phyloP scores from a whole-genome alignment of 2,113 vertebrate species.

The Dipodomys stephensi region DNA sequence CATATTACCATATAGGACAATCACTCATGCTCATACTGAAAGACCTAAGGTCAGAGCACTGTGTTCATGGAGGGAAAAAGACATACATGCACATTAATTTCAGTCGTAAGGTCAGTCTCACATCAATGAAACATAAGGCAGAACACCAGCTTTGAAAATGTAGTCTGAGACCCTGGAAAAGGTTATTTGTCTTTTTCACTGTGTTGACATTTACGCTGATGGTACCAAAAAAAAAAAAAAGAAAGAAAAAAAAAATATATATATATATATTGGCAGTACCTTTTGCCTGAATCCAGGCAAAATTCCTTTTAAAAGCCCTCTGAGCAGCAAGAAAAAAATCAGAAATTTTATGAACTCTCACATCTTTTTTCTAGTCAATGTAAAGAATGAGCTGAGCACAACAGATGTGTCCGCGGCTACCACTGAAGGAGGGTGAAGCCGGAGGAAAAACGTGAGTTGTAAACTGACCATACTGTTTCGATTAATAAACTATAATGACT shows the following conservation, averaged over 20 bases:
- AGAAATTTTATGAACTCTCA: neutral
- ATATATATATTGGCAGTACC: neutral
- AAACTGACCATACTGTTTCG: neutral
- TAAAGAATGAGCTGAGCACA: neutral
- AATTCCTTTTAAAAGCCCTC: neutral
- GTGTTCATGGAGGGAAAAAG: slow-evolving; percentile 1
- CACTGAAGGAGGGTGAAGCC: neutral
- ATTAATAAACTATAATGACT: neutral
- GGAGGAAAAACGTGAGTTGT: neutral
- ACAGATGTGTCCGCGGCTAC: neutral
- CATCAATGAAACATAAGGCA: slow-evolving; percentile 21
- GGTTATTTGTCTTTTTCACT: neutral
- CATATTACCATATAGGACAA: neutral
- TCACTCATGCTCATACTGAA: neutral
- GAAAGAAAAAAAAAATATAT: neutral
- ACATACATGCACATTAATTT: slow-evolving; percentile 33
- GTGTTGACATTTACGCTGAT: slow-evolving; percentile 31
- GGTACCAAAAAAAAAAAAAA: neutral
- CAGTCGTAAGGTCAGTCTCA: neutral
- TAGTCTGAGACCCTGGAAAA: slow-evolving; percentile 1
- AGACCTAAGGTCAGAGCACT: neutral
- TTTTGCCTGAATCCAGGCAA: neutral
- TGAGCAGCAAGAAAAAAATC: neutral
- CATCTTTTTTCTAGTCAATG: neutral
- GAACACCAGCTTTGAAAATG: slow-evolving; percentile 4